Conservation (phyloP, 2,888 invertebrate species). For the Aplocera efformata region DNA sequence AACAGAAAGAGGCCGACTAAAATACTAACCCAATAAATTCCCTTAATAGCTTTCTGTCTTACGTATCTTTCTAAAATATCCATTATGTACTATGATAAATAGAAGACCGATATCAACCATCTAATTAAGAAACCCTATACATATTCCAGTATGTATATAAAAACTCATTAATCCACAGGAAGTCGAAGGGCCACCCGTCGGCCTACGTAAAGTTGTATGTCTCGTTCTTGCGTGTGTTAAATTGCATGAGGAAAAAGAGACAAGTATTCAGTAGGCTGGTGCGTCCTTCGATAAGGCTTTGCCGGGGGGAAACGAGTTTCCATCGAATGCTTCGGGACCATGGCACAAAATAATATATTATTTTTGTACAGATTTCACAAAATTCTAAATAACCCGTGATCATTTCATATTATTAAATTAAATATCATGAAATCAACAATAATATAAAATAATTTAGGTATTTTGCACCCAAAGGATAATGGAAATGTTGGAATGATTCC, state of each 20-base stretch:
- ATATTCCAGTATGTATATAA: conserved; percentile 44
- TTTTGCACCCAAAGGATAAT: too few relatives aligned
- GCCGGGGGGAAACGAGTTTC: conserved; percentile 67
- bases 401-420: not conserved
- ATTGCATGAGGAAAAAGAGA: conserved; percentile 52
- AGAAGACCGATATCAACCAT: conserved; percentile 39
- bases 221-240: conserved; percentile 38
- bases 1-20: conserved; percentile 29
- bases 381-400: conserved; percentile 1
- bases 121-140: conserved; percentile 47
- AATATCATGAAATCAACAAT: not conserved
- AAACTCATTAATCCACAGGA: conserved; percentile 50
- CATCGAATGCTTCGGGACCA: conserved; percentile 69
- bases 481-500: too few relatives aligned
- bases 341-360: conserved; percentile 23
- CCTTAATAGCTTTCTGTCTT: conserved; percentile 27
- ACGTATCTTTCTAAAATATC: conserved; percentile 28
- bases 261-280: conserved; percentile 56
- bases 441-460: too few relatives aligned
- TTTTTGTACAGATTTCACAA: conserved; percentile 7
- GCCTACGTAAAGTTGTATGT: conserved; percentile 42
- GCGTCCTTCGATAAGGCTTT: conserved; percentile 68
- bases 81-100: conserved; percentile 30
- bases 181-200: conserved; percentile 44
- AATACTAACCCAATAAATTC: conserved; percentile 33